Base-by-base conservation (phyloP, 2,888 invertebrate genomes). In the Eumacrocentrus americanus region DNA sequence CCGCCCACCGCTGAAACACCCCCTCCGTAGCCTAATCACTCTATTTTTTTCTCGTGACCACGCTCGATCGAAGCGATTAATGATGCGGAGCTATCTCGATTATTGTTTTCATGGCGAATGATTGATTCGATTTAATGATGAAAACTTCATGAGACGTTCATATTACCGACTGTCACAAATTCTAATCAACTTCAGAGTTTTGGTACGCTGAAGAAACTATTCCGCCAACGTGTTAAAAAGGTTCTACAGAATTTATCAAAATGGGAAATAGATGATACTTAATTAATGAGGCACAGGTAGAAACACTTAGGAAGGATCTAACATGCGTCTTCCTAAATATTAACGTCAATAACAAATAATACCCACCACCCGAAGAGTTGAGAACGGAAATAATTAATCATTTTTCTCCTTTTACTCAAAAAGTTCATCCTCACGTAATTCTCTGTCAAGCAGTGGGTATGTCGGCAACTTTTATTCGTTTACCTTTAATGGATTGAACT, bases 1-100 rank as follows among this genome's bases (percentile, higher is more conserved):
- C 73, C 72, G 70, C 72, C 66, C 69, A 71, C 70, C 72, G 73
- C 76, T 77, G 77, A 77, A 77, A 77, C 76, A 77, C 72, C 77
- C 75, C 72, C 77, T 76, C 70, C 42, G 55, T 55, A 50, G 38
- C 25, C 37, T 47, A 29, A 40, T 53, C 37, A 38, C 11, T 48
- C 34, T 20, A 54, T 16, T 54, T 34, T 51, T 22, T 35, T 9
- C 22, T 35, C 54, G 54, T 54, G 44, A 42, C 51, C 54, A 44
- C 54, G 54, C 44, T 54, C 54, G 54, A 54, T 54, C 54, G 44
- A 54, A 34, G 44, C 29, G 38, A 42, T 20, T 25, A 29, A 29
- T n/a, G n/a, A 6, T 29, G 29, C 29, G 4, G 9, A 29, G 5
- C 29, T 29, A 29, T 29, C 29, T 29, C 29, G 29, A n/a, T n/a